Conservation (phyloP, 2,113 vertebrate species). For the Daboia siamensis region DNA sequence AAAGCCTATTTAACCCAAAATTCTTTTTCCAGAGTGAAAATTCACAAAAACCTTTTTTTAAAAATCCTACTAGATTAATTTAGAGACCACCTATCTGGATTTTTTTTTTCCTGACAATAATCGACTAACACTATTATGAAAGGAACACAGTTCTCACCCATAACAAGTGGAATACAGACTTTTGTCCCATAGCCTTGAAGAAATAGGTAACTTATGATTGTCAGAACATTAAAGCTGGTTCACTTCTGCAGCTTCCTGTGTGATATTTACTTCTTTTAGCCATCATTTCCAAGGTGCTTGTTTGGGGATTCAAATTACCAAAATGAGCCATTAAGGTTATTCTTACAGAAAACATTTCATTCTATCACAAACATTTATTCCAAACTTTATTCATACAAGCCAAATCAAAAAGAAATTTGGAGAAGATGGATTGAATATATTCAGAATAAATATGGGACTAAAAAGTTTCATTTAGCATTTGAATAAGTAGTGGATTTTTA, state of each 20-base stretch:
- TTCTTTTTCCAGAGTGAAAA: not conserved
- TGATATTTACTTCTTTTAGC: not conserved
- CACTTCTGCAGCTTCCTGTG: not conserved
- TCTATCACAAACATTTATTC: not conserved
- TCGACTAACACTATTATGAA: not conserved
- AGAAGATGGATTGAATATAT: no score
- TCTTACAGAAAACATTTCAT: not conserved
- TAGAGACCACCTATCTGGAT: not conserved
- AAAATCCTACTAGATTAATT: not conserved
- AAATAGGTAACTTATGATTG: not conserved
- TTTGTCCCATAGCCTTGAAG: not conserved
- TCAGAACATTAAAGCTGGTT: not conserved
- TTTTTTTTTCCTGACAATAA: not conserved
- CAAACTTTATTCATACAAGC: not conserved
- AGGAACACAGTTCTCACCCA: not conserved
- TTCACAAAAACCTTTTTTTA: not conserved
- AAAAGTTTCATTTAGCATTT: no score
- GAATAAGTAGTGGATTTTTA: no score
- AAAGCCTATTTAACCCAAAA: not conserved
- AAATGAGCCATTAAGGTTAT: not conserved
- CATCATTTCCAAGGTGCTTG: not conserved
- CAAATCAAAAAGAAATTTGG: not conserved
- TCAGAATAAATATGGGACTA: no score
- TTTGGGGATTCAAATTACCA: not conserved
- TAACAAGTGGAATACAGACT: not conserved